phyloP scores from a whole-genome alignment of 2,113 vertebrate species.

The Meleagris gallopavo region DNA sequence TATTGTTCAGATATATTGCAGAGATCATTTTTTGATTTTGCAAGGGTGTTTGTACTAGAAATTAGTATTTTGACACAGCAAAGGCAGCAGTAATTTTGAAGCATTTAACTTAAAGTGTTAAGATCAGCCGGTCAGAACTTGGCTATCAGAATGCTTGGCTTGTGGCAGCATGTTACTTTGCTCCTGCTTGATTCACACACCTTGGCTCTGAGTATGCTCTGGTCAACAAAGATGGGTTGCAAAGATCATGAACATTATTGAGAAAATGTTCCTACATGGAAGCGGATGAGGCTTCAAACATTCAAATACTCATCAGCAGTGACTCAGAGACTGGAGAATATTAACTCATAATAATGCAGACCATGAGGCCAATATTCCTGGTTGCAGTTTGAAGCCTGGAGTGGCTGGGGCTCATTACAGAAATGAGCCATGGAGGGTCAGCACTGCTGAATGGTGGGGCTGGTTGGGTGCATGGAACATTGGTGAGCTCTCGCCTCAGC shows the following conservation, averaged over 20 bases:
- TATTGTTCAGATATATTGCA: not conserved
- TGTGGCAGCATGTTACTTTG: accelerated
- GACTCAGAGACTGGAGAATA: slow-evolving; percentile 32
- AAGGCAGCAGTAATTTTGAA: not conserved
- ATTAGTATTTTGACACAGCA: not conserved
- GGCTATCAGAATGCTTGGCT: not conserved
- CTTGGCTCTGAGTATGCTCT: not conserved
- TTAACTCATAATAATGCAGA: not conserved
- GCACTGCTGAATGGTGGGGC: not conserved
- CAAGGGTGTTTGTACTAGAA: not conserved
- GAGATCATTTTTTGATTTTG: not conserved
- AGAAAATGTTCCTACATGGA: not conserved
- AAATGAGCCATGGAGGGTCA: accelerated
- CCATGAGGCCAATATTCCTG: not conserved
- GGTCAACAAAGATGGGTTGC: not conserved
- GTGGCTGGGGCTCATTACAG: not conserved
- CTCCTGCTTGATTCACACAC: not conserved
- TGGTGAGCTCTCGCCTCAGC: not conserved
- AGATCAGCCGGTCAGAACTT: not conserved
- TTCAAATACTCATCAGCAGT: not conserved
- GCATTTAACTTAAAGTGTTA: not conserved
- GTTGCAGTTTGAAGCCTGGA: not conserved
- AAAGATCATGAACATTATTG: not conserved
- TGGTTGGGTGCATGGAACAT: accelerated
- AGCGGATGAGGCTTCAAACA: not conserved